Evolutionary conservation across 2,797 vertebrate genomes (phyloP).

Genomic region (Siniperca scherzeri): DNA sequence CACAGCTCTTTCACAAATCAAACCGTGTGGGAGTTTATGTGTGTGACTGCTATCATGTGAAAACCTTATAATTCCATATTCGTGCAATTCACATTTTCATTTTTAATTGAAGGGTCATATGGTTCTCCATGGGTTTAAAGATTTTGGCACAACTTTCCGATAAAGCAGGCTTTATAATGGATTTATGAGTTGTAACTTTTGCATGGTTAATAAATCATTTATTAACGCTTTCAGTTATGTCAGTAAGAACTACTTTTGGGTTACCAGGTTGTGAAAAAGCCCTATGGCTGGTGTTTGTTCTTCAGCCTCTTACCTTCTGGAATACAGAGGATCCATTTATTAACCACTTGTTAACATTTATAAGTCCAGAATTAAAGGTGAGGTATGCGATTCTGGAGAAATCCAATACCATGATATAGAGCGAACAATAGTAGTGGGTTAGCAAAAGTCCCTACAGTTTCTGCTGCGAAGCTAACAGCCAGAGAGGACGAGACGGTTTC

Average conservation of each 20-base stretch:
- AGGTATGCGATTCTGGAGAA: no score
- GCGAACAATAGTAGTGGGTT: no score
- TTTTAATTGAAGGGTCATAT: conserved; percentile 37
- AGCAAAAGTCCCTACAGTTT: no score
- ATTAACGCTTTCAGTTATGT: neutral
- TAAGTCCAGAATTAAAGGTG: neutral
- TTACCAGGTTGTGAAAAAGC: conserved; percentile 7
- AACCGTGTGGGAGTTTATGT: conserved; percentile 67
- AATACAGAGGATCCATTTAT: neutral
- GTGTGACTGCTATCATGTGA: conserved; percentile 65
- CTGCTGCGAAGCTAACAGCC: no score
- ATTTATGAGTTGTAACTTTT: conserved; percentile 15
- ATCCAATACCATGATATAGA: no score
- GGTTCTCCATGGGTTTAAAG: conserved; percentile 7
- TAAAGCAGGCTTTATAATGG: neutral
- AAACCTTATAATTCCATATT: conserved; percentile 65
- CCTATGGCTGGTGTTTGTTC: neutral
- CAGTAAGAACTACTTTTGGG: neutral
- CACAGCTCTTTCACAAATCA: conserved; percentile 75
- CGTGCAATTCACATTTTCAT: conserved; percentile 10
- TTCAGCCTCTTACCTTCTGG: neutral
- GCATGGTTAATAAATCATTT: conserved; percentile 1
- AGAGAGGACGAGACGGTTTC: no score
- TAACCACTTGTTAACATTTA: neutral
- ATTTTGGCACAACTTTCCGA: conserved; percentile 17